Evolutionary conservation across 2,888 invertebrate genomes (phyloP).

Genomic region (Anodontia alba): DNA sequence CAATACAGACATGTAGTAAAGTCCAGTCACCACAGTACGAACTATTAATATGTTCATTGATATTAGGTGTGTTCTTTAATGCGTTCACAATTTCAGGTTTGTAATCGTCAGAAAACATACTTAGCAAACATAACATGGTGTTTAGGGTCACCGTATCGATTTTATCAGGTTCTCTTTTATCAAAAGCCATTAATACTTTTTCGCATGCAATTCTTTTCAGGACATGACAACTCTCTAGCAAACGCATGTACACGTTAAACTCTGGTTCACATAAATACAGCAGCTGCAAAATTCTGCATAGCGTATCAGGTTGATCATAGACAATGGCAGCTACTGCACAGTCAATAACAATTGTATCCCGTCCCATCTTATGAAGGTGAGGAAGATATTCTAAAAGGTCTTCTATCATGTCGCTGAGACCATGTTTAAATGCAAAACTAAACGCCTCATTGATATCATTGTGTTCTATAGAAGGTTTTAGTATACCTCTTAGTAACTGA

Average conservation of each 20-base stretch:
- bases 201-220: background rate
- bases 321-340: background rate
- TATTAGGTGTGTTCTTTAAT: background rate
- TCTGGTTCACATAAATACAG: background rate
- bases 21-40: background rate
- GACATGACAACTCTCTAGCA: background rate
- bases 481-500: background rate
- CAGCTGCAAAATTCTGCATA: background rate
- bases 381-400: background rate
- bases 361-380: background rate
- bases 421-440: background rate
- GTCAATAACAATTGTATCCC: background rate
- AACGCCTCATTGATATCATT: background rate
- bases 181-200: background rate
- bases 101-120: background rate
- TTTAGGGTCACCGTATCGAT: background rate
- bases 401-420: background rate
- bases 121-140: background rate
- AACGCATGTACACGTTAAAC: background rate
- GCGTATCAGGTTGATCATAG: background rate
- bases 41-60: background rate
- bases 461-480: background rate
- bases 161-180: background rate
- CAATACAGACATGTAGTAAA: background rate
- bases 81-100: background rate